Evolutionary conservation across 2,113 vertebrate species (phyloP), one percentile per base, ranked within the genome.

Genomic region (Rana temporaria): DNA sequence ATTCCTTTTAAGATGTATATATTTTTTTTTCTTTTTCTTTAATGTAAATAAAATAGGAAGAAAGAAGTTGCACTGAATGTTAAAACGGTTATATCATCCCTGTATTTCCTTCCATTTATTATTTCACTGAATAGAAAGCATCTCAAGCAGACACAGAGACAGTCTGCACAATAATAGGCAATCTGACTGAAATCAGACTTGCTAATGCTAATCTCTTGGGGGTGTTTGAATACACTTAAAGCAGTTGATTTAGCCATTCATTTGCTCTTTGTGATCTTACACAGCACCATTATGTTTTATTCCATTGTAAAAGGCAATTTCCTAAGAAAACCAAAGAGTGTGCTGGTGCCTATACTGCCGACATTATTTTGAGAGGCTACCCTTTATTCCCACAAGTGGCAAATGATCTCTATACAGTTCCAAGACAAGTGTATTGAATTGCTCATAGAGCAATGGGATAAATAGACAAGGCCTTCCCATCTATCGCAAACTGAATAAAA

Each of bases 261-360:
- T 66, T 66, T 78, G 76, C 76, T 78, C 76, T 78, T 78, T 78
- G 76, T 78, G 76, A 78, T 78, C 63, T 78, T 67, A 78, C 76
- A 55, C 8, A 19, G 76, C 56, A 52, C 9, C 74, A 67, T 78
- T 78, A 66, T 78, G 62, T 66, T 66, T 64, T 78, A 78, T 65
- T 66, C 75, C 65, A 42, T 65, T 32, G 22, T 66, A 78, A 78
- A 78, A 78, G 42, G 42, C 75, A 66, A 78, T 78, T 78, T 78
- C 42, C 22, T 32, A 55, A 16, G 22, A 78, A 78, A 78, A 78
- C 62, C 62, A 78, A 78, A 63, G 24, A 78, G 60, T 32, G 24
- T 42, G n/a, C 52, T 53, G 62, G 60, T 66, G 42, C 20, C 62
- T 48, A 34, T 63, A 17, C 48, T 57, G 17, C 72, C 60, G 56